Evolutionary conservation across 2,113 vertebrate genomes (phyloP).

Genomic region (Australoheros scitulus): DNA sequence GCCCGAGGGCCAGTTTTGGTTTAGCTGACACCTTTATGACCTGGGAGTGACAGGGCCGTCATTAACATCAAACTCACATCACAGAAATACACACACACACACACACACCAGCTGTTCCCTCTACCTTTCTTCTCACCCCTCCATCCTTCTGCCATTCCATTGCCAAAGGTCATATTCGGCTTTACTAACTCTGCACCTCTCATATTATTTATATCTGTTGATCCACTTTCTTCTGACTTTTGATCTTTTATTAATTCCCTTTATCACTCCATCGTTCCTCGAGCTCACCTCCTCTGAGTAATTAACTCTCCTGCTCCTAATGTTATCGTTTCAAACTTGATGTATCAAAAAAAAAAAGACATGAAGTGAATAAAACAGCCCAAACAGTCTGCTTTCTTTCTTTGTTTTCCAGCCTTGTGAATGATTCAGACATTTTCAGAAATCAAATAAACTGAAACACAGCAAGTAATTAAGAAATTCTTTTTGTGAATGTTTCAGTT

Average conservation of each 20-base stretch:
- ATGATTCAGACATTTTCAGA: neutral
- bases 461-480: constrained; percentile 23
- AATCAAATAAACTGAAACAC: constrained; percentile 31
- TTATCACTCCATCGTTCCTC: constrained; percentile 1
- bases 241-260: constrained; percentile 24
- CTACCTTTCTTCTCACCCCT: constrained; percentile 37
- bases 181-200: constrained; percentile 25
- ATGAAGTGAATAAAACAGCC: neutral
- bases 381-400: neutral
- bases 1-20: constrained; percentile 51
- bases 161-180: constrained; percentile 66
- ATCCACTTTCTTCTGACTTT: constrained; percentile 24
- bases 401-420: constrained; percentile 3
- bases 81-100: constrained; percentile 14
- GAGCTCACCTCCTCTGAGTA: constrained; percentile 12
- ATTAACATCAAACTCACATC: constrained; percentile 62
- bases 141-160: constrained; percentile 47
- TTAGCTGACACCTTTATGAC: constrained; percentile 73
- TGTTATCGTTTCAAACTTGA: neutral
- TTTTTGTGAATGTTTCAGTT: constrained; percentile 23
- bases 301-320: constrained; percentile 20
- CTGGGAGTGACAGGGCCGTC: constrained; percentile 64
- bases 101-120: constrained; percentile 67
- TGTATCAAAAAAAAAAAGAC: neutral
- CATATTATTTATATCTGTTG: constrained; percentile 27